These are phyloP conservation scores for Aptenodytes forsteri DNA, from an alignment of 2,113 vertebrate genomes.

Conservation along the genomic window DNA sequence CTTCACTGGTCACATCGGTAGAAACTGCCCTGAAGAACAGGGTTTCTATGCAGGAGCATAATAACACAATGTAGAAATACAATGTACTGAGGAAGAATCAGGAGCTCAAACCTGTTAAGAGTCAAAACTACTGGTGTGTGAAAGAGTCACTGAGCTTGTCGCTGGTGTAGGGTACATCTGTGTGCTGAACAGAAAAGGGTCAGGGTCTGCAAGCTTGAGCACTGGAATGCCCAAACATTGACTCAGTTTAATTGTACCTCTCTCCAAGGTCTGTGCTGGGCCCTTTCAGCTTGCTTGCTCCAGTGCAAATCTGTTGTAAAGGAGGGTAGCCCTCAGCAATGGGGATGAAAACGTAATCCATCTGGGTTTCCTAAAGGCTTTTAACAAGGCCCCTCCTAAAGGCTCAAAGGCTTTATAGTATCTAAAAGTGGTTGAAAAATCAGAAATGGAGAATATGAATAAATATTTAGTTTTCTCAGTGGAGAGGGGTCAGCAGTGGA, in stretches of 20 bases:
- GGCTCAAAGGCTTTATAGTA: not conserved
- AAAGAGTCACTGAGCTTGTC: not conserved
- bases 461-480: not conserved
- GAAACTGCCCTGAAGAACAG: not conserved
- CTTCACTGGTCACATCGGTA: not conserved
- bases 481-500: not conserved
- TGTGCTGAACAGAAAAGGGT: not conserved
- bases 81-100: not conserved
- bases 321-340: not conserved
- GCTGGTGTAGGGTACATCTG: not conserved
- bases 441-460: not conserved
- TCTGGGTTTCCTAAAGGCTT: not conserved
- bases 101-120: not conserved
- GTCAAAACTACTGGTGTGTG: not conserved
- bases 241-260: not conserved
- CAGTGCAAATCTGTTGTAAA: not conserved
- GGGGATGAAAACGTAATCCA: not conserved
- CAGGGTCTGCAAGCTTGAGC: not conserved
- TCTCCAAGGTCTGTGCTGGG: not conserved
- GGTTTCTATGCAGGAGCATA: not conserved
- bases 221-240: not conserved
- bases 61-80: not conserved
- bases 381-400: not conserved
- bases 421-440: not conserved
- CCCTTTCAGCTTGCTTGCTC: not conserved